phyloP scores from a whole-genome alignment of 1,140 invertebrate species.

The Aphelenchoides besseyi region DNA sequence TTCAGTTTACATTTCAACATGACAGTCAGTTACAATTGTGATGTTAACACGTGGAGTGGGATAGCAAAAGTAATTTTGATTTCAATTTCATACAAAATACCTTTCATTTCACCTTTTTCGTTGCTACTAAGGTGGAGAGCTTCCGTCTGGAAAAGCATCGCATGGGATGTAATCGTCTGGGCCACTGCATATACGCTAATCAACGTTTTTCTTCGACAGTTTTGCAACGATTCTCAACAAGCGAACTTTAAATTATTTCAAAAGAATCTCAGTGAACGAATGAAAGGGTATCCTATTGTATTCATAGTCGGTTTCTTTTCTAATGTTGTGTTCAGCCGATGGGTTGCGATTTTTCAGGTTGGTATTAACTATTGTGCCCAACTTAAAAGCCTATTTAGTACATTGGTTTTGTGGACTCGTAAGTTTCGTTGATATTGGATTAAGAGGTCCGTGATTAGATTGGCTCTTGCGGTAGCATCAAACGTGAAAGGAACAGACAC shows the following conservation, averaged over 20 bases:
- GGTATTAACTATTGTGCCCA: too few relatives aligned
- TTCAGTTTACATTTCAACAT: not conserved
- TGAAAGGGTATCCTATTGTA: not conserved
- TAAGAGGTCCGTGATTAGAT: not conserved
- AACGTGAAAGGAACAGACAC: not conserved
- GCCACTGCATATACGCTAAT: not conserved
- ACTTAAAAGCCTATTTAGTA: too few relatives aligned
- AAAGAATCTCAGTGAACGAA: not conserved
- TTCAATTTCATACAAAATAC: too few relatives aligned
- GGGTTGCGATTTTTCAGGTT: not conserved
- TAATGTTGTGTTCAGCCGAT: conserved; percentile 6
- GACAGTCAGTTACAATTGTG: not conserved
- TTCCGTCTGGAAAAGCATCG: not conserved
- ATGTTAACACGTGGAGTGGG: not conserved
- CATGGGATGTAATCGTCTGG: not conserved
- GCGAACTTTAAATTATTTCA: not conserved
- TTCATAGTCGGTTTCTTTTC: conserved; percentile 20
- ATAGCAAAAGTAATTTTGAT: too few relatives aligned
- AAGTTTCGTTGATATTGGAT: not conserved
- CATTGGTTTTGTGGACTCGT: conserved; percentile 8
- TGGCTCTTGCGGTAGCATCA: not conserved
- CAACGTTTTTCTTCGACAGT: not conserved
- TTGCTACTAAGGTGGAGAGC: not conserved
- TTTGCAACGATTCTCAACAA: not conserved
- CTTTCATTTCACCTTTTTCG: too few relatives aligned